These are phyloP conservation scores for Erebia epiphron DNA, from an alignment of 2,888 invertebrate genomes.

Conservation along the genomic window DNA sequence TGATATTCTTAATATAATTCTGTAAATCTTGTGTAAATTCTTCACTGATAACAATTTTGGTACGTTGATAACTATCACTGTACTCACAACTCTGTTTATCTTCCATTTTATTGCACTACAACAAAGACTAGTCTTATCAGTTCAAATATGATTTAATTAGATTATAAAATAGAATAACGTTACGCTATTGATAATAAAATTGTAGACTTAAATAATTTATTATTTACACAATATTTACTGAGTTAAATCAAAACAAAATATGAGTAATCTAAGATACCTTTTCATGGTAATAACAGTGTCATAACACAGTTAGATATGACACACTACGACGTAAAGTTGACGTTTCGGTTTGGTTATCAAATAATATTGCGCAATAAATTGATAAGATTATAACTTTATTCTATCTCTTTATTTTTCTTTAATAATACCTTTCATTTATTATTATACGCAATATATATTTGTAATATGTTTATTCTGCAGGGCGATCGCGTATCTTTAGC, in stretches of 20 bases:
- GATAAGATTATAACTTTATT: background rate
- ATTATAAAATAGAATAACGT: too few species aligned
- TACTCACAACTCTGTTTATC: conserved; percentile 9
- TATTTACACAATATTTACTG: background rate
- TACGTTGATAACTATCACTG: conserved; percentile 23
- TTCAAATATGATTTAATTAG: background rate
- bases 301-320: background rate
- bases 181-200: too few species aligned
- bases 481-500: too few species aligned
- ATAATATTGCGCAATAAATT: background rate
- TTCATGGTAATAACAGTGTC: background rate
- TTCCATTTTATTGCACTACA: conserved; percentile 15
- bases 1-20: conserved; percentile 41
- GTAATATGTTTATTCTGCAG: too few species aligned
- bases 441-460: too few species aligned
- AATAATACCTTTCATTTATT: too few species aligned
- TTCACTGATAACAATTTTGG: conserved; percentile 22
- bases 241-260: background rate
- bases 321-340: background rate
- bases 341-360: background rate
- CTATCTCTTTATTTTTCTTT: too few species aligned
- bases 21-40: conserved; percentile 32
- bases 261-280: background rate
- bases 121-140: background rate
- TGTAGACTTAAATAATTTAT: too few species aligned